Conservation (phyloP, 2,797 vertebrate species). For the Sebastes umbrosus region DNA sequence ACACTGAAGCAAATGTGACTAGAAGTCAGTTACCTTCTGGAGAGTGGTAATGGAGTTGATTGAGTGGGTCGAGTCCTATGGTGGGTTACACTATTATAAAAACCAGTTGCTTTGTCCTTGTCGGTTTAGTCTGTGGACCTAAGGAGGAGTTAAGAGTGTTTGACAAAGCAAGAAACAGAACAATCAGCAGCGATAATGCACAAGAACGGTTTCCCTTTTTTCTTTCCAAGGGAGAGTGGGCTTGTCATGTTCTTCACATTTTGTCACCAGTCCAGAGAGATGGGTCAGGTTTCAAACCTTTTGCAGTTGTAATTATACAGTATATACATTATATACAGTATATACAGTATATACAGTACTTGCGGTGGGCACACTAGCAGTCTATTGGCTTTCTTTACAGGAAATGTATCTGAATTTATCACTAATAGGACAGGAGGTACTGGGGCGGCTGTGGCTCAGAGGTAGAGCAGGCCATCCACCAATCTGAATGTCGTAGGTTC, state of each 20-base stretch:
- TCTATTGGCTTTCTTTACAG: neutral
- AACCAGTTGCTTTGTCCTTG: slow-evolving; percentile 12
- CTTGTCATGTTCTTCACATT: neutral
- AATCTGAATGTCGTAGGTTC: too few species aligned
- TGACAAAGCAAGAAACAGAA: neutral
- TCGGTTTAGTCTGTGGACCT: neutral
- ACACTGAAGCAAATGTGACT: slow-evolving; percentile 66
- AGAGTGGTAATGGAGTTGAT: slow-evolving; percentile 66
- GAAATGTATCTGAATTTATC: neutral
- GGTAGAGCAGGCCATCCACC: too few species aligned
- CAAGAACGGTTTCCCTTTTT: neutral
- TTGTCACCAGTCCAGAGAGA: neutral
- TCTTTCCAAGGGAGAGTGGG: neutral
- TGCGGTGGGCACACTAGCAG: neutral
- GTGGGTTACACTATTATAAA: slow-evolving; percentile 5
- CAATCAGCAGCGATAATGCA: neutral
- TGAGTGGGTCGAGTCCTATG: slow-evolving; percentile 8
- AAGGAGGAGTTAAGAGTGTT: neutral
- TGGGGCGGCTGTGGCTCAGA: too few species aligned
- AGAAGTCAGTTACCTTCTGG: slow-evolving; percentile 71
- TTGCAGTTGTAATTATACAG: neutral
- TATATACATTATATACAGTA: too few species aligned
- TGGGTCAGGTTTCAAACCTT: neutral
- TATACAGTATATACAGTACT: too few species aligned
- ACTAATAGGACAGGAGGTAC: neutral